A percentile compares a stretch with the other conserved stretches of the same genome.
These are phyloP conservation scores for Drosophila setifemur DNA, from an alignment of 1,140 invertebrate genomes.

Conservation along the genomic window DNA sequence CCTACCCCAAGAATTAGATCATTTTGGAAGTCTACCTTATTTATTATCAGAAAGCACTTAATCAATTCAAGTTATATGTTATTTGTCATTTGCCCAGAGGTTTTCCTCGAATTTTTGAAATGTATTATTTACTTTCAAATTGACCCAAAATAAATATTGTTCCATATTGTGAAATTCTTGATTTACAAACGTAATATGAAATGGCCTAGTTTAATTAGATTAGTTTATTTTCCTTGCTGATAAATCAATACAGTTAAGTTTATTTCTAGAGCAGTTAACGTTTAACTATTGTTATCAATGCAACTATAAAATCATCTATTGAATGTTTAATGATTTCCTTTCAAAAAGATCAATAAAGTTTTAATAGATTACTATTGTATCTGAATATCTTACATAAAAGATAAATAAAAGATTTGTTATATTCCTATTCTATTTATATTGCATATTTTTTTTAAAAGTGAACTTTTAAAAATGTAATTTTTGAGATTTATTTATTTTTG, in stretches of 20 bases:
- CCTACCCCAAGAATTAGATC: slow-evolving; percentile 10
- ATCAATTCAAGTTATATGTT: slow-evolving; percentile 19
- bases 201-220: too few relatives aligned
- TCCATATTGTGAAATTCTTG: slow-evolving; percentile 11
- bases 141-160: slow-evolving; percentile 35
- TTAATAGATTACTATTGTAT: too few relatives aligned
- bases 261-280: too few relatives aligned
- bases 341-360: background rate
- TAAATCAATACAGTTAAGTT: too few relatives aligned
- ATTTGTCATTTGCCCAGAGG: background rate
- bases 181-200: background rate
- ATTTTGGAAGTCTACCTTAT: slow-evolving; percentile 8
- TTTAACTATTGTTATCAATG: background rate
- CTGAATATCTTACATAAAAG: too few relatives aligned
- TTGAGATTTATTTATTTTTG: too few relatives aligned
- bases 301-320: background rate
- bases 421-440: too few relatives aligned
- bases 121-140: slow-evolving; percentile 19
- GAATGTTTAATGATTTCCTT: background rate
- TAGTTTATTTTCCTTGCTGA: slow-evolving; percentile 3
- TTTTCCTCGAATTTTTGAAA: background rate
- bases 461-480: too few relatives aligned
- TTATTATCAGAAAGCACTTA: slow-evolving; percentile 16
- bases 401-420: too few relatives aligned
- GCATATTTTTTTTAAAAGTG: background rate